These are phyloP conservation scores for Acestrorhynchus altus DNA, from an alignment of 2,797 vertebrate species.

Conservation along the genomic window DNA sequence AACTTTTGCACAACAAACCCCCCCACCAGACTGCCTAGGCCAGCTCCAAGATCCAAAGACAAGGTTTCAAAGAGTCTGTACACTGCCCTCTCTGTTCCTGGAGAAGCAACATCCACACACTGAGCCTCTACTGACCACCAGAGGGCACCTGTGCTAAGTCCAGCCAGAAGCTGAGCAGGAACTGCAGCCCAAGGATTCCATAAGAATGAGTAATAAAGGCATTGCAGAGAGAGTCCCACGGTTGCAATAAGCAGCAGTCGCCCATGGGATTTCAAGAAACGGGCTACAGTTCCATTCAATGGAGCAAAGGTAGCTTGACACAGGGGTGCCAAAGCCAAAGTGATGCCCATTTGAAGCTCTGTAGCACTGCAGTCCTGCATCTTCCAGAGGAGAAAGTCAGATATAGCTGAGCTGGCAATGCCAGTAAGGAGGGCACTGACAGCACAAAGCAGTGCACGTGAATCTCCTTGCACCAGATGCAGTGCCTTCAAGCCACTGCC, in stretches of 20 bases:
- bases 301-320: constrained; percentile 75
- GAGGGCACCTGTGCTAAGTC: constrained; percentile 78
- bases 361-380: constrained; percentile 84
- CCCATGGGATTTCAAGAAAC: constrained; percentile 69
- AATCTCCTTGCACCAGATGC: constrained; percentile 74
- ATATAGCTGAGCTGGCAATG: constrained; percentile 62
- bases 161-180: constrained; percentile 79
- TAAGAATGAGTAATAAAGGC: constrained; percentile 87
- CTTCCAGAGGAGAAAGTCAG: constrained; percentile 90
- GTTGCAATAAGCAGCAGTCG: constrained; percentile 69
- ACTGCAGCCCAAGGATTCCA: constrained; percentile 83
- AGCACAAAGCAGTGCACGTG: constrained; percentile 75
- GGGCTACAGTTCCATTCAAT: constrained; percentile 67
- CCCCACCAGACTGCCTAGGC: constrained; percentile 80
- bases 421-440: constrained; percentile 78
- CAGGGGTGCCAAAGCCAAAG: constrained; percentile 74
- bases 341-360: constrained; percentile 85
- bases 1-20: constrained; percentile 78
- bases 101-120: constrained; percentile 77
- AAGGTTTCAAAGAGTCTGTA: constrained; percentile 72
- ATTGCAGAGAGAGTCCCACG: constrained; percentile 74
- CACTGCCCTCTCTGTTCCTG: constrained; percentile 79
- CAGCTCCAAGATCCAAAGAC: constrained; percentile 71
- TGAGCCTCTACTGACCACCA: constrained; percentile 81
- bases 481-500: constrained; percentile 76